phyloP scores from a whole-genome alignment of 2,888 invertebrate genomes.

The Nomada fabriciana region DNA sequence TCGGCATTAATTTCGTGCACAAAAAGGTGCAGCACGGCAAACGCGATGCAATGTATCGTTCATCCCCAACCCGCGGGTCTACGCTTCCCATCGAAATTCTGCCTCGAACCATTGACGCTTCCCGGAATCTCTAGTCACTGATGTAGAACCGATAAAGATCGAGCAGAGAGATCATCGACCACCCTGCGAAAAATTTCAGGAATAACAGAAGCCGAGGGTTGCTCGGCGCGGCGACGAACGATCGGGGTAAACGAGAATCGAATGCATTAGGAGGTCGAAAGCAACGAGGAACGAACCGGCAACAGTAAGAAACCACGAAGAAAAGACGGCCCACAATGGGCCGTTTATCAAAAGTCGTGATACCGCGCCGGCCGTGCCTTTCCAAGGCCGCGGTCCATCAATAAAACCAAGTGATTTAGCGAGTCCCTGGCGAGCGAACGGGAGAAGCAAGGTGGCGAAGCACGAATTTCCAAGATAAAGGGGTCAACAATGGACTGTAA shows the following conservation, averaged over 20 bases:
- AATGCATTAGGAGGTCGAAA: conserved; percentile 1
- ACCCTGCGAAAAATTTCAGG: conserved; percentile 16
- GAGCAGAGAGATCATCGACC: conserved; percentile 5
- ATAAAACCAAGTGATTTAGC: conserved; percentile 83
- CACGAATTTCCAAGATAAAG: conserved; percentile 84
- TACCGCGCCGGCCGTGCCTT: conserved; percentile 67
- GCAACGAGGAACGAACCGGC: conserved; percentile 54
- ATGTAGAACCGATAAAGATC: conserved; percentile 24
- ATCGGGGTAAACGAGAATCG: conserved; percentile 31
- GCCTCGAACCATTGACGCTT: conserved; percentile 36
- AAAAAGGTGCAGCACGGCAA: conserved; percentile 49
- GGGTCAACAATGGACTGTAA: conserved; percentile 80
- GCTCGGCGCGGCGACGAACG: background rate
- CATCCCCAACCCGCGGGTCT: background rate
- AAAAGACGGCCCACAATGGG: conserved; percentile 72
- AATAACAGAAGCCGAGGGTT: background rate
- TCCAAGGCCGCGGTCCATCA: conserved; percentile 78
- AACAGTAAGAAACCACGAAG: conserved; percentile 66
- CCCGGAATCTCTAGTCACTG: background rate
- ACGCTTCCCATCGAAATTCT: conserved; percentile 15
- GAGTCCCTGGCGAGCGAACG: conserved; percentile 68
- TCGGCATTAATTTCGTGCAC: conserved; percentile 76
- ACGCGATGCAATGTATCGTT: conserved; percentile 1
- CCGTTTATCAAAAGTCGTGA: conserved; percentile 75
- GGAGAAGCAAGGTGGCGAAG: conserved; percentile 62